A percentile compares a stretch with the other conserved stretches of the same genome.
These are phyloP conservation scores for Hippopotamus amphibius DNA, from an alignment of 2,113 vertebrate genomes.

Conservation along the genomic window DNA sequence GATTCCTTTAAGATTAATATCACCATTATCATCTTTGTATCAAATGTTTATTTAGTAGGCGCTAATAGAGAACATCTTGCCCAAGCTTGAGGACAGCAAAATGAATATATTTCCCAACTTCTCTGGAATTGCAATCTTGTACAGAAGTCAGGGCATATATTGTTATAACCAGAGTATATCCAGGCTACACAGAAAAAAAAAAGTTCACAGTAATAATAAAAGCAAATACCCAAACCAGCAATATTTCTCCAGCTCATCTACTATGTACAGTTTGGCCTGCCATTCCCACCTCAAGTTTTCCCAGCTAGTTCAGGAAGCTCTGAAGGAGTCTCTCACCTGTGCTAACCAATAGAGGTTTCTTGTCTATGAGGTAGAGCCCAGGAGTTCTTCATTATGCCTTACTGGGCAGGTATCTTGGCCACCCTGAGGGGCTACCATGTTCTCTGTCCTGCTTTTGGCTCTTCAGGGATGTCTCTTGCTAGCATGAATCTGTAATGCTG, in stretches of 20 bases:
- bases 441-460: not conserved
- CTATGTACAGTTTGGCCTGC: not conserved
- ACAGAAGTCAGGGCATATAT: not conserved
- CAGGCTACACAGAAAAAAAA: not conserved
- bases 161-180: not conserved
- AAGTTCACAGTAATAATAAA: not conserved
- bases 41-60: not conserved
- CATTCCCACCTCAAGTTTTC: not conserved
- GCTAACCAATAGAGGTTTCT: not conserved
- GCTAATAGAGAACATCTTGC: slow-evolving; percentile 4
- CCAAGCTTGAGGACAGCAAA: not conserved
- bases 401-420: not conserved
- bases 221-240: not conserved
- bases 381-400: not conserved
- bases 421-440: too few relatives aligned
- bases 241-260: not conserved
- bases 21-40: not conserved
- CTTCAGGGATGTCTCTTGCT: not conserved
- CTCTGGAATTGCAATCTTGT: not conserved
- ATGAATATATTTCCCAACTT: not conserved
- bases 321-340: not conserved
- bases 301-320: not conserved
- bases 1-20: not conserved
- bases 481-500: not conserved
- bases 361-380: not conserved